A percentile compares a stretch with the other conserved stretches of the same genome.
Conservation (phyloP, 2,888 invertebrate species). For the Andrena dorsata region DNA sequence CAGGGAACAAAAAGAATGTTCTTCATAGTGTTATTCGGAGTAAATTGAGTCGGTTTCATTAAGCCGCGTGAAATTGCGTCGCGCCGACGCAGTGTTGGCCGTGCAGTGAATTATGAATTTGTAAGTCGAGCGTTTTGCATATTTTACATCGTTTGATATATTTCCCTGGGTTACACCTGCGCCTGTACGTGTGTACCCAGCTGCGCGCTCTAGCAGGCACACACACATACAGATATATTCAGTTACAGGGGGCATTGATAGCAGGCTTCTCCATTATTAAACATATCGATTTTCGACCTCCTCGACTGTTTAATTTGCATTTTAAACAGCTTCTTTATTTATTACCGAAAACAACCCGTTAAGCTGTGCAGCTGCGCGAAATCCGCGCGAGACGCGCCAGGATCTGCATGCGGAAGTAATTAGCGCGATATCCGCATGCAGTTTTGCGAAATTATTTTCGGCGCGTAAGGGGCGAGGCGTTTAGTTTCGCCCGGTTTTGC, state of each 20-base stretch:
- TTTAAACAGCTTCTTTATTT: slow-evolving; percentile 56
- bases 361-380: slow-evolving; percentile 16
- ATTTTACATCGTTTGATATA: slow-evolving; percentile 40
- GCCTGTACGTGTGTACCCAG: background rate
- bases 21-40: background rate
- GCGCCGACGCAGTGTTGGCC: slow-evolving; percentile 18
- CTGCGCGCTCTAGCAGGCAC: background rate
- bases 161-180: slow-evolving; percentile 1
- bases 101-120: slow-evolving; percentile 43
- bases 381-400: background rate
- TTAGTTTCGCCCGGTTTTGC: background rate
- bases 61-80: slow-evolving; percentile 21
- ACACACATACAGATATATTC: background rate
- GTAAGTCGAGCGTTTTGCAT: slow-evolving; percentile 37
- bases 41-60: slow-evolving; percentile 40
- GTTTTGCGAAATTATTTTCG: slow-evolving; percentile 37
- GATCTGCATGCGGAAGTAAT: slow-evolving; percentile 47
- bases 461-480: background rate
- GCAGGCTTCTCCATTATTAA: slow-evolving; percentile 35
- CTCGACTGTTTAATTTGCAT: slow-evolving; percentile 52
- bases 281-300: slow-evolving; percentile 51
- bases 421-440: slow-evolving; percentile 27
- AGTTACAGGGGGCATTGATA: slow-evolving; percentile 10
- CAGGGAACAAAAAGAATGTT: background rate
- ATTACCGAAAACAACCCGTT: slow-evolving; percentile 43